Conservation (phyloP, 2,797 vertebrate genomes). For the Sebastes hubbsi region DNA sequence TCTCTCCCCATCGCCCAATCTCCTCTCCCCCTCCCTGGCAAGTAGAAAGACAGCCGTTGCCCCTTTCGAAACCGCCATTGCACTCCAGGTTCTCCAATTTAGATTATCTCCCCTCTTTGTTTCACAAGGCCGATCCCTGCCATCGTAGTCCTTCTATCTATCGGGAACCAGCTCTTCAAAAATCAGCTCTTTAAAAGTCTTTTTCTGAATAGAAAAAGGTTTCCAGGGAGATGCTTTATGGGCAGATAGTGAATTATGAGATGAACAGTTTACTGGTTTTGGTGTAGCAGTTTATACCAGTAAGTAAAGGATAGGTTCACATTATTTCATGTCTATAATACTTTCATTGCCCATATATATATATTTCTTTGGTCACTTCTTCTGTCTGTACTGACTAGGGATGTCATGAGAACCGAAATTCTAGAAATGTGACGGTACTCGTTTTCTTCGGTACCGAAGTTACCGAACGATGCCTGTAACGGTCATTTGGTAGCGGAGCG, state of each 20-base stretch:
- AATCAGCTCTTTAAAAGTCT: not conserved
- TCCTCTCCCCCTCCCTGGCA: constrained; percentile 29
- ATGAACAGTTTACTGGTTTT: not conserved
- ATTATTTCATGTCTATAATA: not conserved
- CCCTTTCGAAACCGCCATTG: constrained; percentile 32
- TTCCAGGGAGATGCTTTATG: not conserved
- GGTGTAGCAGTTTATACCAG: not conserved
- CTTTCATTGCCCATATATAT: not conserved
- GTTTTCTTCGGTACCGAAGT: too few species aligned
- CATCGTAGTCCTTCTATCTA: constrained; percentile 17
- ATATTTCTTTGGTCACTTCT: too few species aligned
- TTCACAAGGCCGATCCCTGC: constrained; percentile 50
- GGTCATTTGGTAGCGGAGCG: too few species aligned
- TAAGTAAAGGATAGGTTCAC: not conserved
- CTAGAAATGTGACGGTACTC: too few species aligned
- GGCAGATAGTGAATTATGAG: constrained; percentile 8
- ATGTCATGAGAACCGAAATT: too few species aligned
- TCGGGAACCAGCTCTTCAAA: constrained; percentile 1
- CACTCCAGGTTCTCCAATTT: constrained; percentile 63
- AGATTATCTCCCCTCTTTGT: constrained; percentile 65
- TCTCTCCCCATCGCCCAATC: constrained; percentile 47
- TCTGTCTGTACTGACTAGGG: too few species aligned
- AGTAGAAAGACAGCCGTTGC: constrained; percentile 33
- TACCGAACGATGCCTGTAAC: too few species aligned
- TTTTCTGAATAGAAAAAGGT: not conserved